Conservation (phyloP, 2,888 invertebrate genomes). For the Schizaphis graminum region DNA sequence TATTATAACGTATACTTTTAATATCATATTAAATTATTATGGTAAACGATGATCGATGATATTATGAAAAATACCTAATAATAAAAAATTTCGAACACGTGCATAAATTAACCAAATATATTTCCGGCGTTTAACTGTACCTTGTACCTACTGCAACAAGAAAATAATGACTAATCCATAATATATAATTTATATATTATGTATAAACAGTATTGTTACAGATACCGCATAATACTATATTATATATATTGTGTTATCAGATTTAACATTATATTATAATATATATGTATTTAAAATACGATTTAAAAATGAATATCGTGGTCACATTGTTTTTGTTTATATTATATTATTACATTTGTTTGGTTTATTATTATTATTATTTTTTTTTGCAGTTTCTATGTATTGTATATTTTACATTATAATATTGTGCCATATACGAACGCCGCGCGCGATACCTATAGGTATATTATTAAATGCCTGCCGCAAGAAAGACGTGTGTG, state of each 20-base stretch:
- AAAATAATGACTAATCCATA: background rate
- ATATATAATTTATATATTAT: background rate
- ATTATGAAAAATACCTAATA: background rate
- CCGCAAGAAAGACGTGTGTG: conserved; percentile 46
- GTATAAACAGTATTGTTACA: background rate
- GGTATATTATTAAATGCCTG: background rate
- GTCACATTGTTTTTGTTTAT: conserved; percentile 57
- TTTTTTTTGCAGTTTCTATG: background rate
- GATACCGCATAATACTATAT: background rate
- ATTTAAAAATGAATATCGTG: conserved; percentile 62
- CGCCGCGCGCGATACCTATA: background rate
- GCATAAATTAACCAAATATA: background rate
- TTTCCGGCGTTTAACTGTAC: background rate
- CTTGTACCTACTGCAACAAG: background rate
- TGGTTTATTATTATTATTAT: background rate
- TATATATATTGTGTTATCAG: background rate
- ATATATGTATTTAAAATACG: conserved; percentile 32
- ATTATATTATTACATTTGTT: background rate
- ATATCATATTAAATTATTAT: background rate
- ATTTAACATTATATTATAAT: too few species aligned
- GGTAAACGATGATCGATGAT: background rate
- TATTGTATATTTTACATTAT: background rate
- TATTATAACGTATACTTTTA: background rate
- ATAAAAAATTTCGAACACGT: background rate
- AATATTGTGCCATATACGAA: background rate